phyloP scores from a whole-genome alignment of 2,888 invertebrate species.

The Antheraea assamensis region DNA sequence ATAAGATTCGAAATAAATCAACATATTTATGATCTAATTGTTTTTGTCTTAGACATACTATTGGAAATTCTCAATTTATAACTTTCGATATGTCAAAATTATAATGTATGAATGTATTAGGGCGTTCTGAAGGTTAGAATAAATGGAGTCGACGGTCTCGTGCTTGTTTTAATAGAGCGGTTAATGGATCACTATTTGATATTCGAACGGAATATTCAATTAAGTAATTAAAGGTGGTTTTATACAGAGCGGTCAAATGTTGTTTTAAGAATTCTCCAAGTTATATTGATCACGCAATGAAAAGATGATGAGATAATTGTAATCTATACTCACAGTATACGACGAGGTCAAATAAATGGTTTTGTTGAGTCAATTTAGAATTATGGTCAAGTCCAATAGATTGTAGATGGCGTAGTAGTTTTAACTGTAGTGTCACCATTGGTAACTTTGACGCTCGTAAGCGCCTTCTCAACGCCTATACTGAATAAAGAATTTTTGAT shows the following conservation, averaged over 20 bases:
- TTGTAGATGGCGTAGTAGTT: too few relatives aligned
- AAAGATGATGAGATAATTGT: background rate
- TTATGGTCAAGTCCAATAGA: background rate
- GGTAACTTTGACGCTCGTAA: too few relatives aligned
- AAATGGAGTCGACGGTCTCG: background rate
- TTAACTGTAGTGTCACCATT: too few relatives aligned
- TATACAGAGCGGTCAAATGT: background rate
- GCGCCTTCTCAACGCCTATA: too few relatives aligned
- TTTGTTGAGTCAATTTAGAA: background rate
- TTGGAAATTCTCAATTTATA: background rate
- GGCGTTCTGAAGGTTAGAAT: background rate
- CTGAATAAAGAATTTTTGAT: too few relatives aligned
- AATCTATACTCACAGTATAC: background rate
- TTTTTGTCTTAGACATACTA: background rate
- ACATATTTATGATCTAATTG: background rate
- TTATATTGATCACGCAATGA: background rate
- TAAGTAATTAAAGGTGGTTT: background rate
- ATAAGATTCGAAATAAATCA: too few relatives aligned
- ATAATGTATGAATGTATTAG: background rate
- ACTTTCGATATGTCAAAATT: background rate
- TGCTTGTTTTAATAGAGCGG: constrained; percentile 1
- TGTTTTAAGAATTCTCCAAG: background rate
- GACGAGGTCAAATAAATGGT: background rate
- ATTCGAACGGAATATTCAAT: background rate
- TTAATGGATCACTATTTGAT: background rate